Base-by-base conservation (phyloP, 92 coral and sea anemone species). In the Bergia puertoricense region DNA sequence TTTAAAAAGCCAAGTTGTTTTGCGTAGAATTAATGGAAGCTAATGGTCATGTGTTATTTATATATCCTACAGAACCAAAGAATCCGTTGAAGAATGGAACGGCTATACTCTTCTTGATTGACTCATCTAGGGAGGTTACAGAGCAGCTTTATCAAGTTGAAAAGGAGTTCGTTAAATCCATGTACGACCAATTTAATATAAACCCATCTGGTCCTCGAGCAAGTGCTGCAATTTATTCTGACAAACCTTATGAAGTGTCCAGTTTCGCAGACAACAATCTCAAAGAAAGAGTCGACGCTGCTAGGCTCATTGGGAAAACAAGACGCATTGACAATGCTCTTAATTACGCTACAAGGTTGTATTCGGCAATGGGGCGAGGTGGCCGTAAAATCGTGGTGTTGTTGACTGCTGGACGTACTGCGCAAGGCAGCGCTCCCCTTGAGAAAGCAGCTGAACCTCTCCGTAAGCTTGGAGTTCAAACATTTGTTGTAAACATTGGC, bases 21-120 rank as follows among this genome's bases (percentile, higher is more conserved):
- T 62, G 6, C 20, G 30, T 1, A 18, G n/a, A 16, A 23, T 16
- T 18, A 62, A 62, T 62, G 0, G 8, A 62, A 4, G 8, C 69
- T 62, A 62, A 15, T 18, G 3, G 0, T 14, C 59, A 20, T 62
- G 69, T 62, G 5, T 62, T 23, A 62, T 62, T 22, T 62, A 4
- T 23, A 18, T 18, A 38, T 4, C 69, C 46, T 69, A 8, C 42
- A 83, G 86, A 43, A 65, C 86, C 77, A n/a, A 83, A 46, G 62
- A 69, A 83, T 48, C 86, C 86, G 20, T 11, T 82, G n/a, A 83
- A 69, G 42, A 30, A 69, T 83, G 86, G 86, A 6, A 83, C 86
- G 18, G 93, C 87, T 76, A 46, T 91, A 30, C 54, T 87, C 15
- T 89, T 91, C 81, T 51, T 91, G 68, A 78, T 91, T 54, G 93